Percentiles rank a stretch among this genome's conserved stretches.
Evolutionary conservation across 1,140 invertebrate species (phyloP).

Genomic region (Trichoplusia ni): DNA sequence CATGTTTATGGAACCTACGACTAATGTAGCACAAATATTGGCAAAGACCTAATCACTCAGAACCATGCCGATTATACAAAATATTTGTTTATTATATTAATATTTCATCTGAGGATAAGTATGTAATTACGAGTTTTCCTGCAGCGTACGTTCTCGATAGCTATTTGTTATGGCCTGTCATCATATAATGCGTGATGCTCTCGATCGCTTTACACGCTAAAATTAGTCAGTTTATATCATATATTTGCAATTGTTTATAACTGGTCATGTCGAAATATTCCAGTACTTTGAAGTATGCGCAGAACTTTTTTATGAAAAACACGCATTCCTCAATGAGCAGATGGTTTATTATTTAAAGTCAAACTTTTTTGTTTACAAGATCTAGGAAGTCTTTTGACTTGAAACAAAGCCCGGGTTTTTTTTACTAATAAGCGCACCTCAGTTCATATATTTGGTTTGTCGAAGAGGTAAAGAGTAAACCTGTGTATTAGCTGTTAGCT

Average conservation of each 20-base stretch:
- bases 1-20: neutral
- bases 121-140: constrained; percentile 14
- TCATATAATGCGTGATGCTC: constrained; percentile 1
- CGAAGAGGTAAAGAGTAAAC: too few relatives aligned
- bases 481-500: too few relatives aligned
- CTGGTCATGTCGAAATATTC: constrained; percentile 8
- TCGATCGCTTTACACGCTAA: constrained; percentile 27
- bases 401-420: too few relatives aligned
- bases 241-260: constrained; percentile 47
- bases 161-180: constrained; percentile 9
- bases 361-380: too few relatives aligned
- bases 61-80: neutral
- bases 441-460: too few relatives aligned
- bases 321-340: too few relatives aligned
- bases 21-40: neutral
- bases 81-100: too few relatives aligned
- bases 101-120: too few relatives aligned
- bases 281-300: constrained; percentile 4
- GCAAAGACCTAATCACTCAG: too few relatives aligned
- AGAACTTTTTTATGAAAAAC: neutral
- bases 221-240: constrained; percentile 44
- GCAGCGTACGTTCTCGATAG: neutral
- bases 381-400: too few relatives aligned
- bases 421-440: too few relatives aligned
- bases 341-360: too few relatives aligned